Percentiles rank a stretch among this genome's conserved stretches.
phyloP scores from a whole-genome alignment of 2,888 invertebrate species.

The Agrotis clavis region DNA sequence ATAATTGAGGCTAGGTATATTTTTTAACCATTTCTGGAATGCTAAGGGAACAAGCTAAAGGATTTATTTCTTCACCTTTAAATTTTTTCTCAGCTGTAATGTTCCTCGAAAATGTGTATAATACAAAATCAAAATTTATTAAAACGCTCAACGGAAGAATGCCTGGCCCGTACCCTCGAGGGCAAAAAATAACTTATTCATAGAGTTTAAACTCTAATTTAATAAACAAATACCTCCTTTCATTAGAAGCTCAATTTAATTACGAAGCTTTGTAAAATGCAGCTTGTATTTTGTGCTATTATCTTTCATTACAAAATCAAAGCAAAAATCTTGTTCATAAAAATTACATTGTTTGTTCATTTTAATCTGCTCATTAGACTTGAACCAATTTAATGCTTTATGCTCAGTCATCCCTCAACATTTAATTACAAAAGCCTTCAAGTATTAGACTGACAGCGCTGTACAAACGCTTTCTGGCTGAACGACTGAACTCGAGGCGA shows the following conservation, averaged over 20 bases:
- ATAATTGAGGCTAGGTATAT: background rate
- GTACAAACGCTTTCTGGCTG: conserved; percentile 10
- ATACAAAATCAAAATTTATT: conserved; percentile 14
- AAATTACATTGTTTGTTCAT: conserved; percentile 54
- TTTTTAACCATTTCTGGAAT: background rate
- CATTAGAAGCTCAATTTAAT: conserved; percentile 38
- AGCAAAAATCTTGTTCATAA: conserved; percentile 44
- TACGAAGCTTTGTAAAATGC: conserved; percentile 34
- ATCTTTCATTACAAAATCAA: conserved; percentile 38
- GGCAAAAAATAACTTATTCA: conserved; percentile 23
- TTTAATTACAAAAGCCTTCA: conserved; percentile 63
- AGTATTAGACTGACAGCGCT: conserved; percentile 56
- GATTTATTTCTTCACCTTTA: background rate
- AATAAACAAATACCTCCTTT: conserved; percentile 43
- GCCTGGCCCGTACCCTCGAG: background rate
- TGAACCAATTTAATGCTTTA: conserved; percentile 53
- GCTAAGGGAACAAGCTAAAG: background rate
- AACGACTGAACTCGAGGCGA: conserved; percentile 39
- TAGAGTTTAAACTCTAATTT: conserved; percentile 26
- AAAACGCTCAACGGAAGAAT: background rate
- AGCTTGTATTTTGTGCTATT: conserved; percentile 32
- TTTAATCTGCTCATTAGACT: conserved; percentile 50
- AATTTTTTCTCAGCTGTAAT: background rate
- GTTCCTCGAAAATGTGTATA: background rate
- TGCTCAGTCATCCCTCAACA: conserved; percentile 54